Base-by-base conservation (phyloP, 2,113 vertebrate species). In the Hiodon tergisus region DNA sequence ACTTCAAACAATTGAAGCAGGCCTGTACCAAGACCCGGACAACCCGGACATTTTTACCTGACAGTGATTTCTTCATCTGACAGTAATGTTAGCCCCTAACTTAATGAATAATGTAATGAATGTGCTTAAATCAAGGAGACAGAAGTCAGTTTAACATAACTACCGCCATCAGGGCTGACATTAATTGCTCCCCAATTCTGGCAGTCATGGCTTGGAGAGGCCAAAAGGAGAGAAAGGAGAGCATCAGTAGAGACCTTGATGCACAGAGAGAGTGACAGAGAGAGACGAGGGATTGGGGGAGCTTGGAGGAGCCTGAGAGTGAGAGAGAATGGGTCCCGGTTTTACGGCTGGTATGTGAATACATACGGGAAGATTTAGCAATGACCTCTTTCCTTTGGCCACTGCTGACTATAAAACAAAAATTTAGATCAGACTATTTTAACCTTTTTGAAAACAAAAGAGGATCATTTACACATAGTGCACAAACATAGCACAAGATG, bases 61-160 rank as follows among this genome's bases (percentile, higher is more conserved):
- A 78, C 70, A 78, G 65, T 55, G 76, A 72, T 67, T 73, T 73
- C 71, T 60, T 78, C 76, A 78, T 73, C 63, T 78, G 71, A 73
- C 76, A 78, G 76, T 78, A 78, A 78, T 78, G 73, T 73, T 67
- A 73, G 76, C 70, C 71, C 77, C 80, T 83, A 77, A 81, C 79
- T 85, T 82, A 83, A 89, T 88, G 83, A 89, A 88, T 85, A 87
- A 88, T 83, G 84, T 81, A 88, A 81, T 74, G 77, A 83, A 85
- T 81, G 84, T 73, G 79, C 84, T 84, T 84, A 85, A 87, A 84
- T 82, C 77, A 76, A 51, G 72, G 71, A 78, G 85, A 85, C 83
- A 87, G 78, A 75, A 87, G 83, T 86, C 88, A 84, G 81, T 88
- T 88, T 88, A 86, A 81, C 85, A 87, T 85, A 86, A 86, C 83